These are phyloP conservation scores for Chymomyza fuscimana DNA, from an alignment of 2,888 invertebrate genomes.

Conservation along the genomic window DNA sequence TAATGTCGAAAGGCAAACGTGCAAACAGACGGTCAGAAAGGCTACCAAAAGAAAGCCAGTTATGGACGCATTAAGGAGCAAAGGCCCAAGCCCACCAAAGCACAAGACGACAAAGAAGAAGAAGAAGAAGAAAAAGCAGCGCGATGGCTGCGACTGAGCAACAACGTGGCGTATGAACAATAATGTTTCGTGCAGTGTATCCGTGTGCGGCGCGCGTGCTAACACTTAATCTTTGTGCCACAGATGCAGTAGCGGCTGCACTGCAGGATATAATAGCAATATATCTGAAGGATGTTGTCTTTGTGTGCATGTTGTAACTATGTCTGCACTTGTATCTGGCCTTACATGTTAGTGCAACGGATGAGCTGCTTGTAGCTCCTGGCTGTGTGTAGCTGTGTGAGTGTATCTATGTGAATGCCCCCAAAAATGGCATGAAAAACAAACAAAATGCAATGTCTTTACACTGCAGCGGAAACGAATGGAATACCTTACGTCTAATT, in stretches of 20 bases:
- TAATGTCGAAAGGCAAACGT: conserved; percentile 58
- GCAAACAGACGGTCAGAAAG: conserved; percentile 19
- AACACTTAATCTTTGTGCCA: conserved; percentile 69
- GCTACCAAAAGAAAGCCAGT: conserved; percentile 33
- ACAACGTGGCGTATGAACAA: conserved; percentile 7
- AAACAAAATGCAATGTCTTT: not conserved
- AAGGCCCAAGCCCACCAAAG: not conserved
- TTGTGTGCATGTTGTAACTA: not conserved
- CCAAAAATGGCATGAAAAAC: not conserved
- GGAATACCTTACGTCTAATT: not conserved
- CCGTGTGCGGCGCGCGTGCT: conserved; percentile 44
- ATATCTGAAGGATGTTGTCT: conserved; percentile 41
- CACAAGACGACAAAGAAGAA: conserved; percentile 14
- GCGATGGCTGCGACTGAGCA: not conserved
- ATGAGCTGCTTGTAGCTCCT: not conserved
- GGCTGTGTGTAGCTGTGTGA: not conserved
- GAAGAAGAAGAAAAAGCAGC: not conserved
- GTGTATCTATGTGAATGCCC: not conserved
- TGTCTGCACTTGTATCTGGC: not conserved
- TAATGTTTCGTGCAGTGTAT: not conserved
- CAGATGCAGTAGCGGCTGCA: conserved; percentile 52
- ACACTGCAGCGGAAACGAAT: not conserved
- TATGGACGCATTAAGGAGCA: conserved; percentile 51
- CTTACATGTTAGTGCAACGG: conserved; percentile 6
- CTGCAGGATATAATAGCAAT: conserved; percentile 62